Evolutionary conservation across 2,888 invertebrate genomes (phyloP).

Genomic region (Calliphora vomitoria): DNA sequence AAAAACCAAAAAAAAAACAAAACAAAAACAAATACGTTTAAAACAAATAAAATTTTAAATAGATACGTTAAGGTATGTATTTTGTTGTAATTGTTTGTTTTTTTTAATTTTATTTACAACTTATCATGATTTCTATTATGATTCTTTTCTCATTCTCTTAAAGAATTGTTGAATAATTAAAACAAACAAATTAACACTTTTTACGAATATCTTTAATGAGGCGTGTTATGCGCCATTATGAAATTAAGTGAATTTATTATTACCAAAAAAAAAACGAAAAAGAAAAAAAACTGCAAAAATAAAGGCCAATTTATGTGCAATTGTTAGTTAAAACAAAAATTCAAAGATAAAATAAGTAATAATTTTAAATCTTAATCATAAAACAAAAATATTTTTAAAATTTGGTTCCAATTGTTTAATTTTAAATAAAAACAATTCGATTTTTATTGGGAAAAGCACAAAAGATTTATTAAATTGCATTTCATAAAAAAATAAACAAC

Average conservation of each 20-base stretch:
- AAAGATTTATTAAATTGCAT: background rate
- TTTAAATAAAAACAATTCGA: background rate
- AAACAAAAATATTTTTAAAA: constrained; percentile 1
- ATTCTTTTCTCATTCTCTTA: too few relatives aligned
- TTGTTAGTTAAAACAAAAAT: constrained; percentile 63
- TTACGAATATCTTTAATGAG: too few relatives aligned
- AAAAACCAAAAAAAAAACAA: constrained; percentile 32
- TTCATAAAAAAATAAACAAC: background rate
- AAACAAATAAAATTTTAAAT: constrained; percentile 42
- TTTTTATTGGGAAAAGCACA: constrained; percentile 19
- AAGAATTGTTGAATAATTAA: too few relatives aligned
- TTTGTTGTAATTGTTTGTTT: too few relatives aligned
- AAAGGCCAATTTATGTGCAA: constrained; percentile 71
- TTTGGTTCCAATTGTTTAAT: constrained; percentile 17
- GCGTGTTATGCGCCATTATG: too few relatives aligned
- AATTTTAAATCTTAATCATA: too few relatives aligned
- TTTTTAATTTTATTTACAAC: constrained; percentile 27
- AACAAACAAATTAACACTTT: too few relatives aligned
- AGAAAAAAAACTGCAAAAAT: too few relatives aligned
- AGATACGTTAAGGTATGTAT: background rate
- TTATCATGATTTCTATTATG: constrained; percentile 5
- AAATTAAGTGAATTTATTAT: constrained; percentile 60
- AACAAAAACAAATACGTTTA: constrained; percentile 45
- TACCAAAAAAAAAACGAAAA: constrained; percentile 36
- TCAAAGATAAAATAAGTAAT: constrained; percentile 30